Evolutionary conservation across 53 echinoderm and acorn worm genomes (phyloP).

Genomic region (Holothuria scabra): DNA sequence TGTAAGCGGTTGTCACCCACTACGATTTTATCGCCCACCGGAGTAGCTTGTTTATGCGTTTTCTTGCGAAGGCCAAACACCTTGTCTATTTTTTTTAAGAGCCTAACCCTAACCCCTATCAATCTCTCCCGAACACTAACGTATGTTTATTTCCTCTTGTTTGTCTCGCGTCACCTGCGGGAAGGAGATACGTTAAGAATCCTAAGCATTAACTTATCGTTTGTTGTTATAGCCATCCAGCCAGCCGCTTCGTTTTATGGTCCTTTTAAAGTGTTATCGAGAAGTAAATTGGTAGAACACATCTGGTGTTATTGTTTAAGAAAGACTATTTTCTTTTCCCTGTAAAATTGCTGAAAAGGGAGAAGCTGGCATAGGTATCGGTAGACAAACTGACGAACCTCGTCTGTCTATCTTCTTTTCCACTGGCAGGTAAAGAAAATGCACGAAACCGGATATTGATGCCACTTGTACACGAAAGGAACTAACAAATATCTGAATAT

Average conservation of each 20-base stretch:
- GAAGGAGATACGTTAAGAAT: slow-evolving; percentile 11
- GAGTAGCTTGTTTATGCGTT: slow-evolving; percentile 43
- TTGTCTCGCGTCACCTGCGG: slow-evolving; percentile 31
- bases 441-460: no score
- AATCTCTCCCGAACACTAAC: slow-evolving; percentile 32
- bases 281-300: slow-evolving; percentile 28
- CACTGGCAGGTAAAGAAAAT: no score
- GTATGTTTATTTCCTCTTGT: slow-evolving; percentile 41
- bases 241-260: slow-evolving; percentile 32
- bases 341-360: no score
- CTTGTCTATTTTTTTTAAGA: slow-evolving; percentile 39
- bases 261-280: slow-evolving; percentile 43
- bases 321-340: slow-evolving; percentile 15
- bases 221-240: slow-evolving; percentile 38
- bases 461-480: no score
- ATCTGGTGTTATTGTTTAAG: slow-evolving; percentile 37
- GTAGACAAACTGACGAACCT: no score
- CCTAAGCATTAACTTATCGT: slow-evolving; percentile 34
- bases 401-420: no score
- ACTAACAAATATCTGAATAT: no score
- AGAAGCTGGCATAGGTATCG: no score
- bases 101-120: slow-evolving; percentile 32
- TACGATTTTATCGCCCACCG: slow-evolving; percentile 42
- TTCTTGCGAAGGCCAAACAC: slow-evolving; percentile 39
- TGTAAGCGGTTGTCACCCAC: slow-evolving; percentile 29